Base-by-base conservation (phyloP, 2,113 vertebrate genomes). In the Phyllostomus discolor region DNA sequence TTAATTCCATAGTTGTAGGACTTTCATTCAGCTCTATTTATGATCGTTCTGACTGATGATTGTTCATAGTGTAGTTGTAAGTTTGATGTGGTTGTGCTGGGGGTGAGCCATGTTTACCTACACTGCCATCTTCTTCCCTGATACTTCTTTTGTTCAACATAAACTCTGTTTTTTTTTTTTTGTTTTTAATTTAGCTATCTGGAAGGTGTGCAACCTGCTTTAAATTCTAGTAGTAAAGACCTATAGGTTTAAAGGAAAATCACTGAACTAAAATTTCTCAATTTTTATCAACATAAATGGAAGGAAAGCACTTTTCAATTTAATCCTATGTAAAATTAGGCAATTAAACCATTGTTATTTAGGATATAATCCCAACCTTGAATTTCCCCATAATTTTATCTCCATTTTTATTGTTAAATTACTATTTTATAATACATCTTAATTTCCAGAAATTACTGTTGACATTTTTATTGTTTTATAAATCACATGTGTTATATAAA, bases 141-240 rank as follows among this genome's bases (percentile, higher is more conserved):
- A 62, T 31, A 16, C 17, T 67, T 88, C 95, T 70, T 57, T 88
- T 90, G 62, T 91, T n/a, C n/a, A 84, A 59, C 8, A 50, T 84
- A 83, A 95, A 72, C 50, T 84, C 50, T 81, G 35, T 28, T 83
- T 76, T 41, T 28, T 83, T 76, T 41, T 41, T 78, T 75, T 66
- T 90, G 31, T 69, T 43, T 26, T 82, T 59, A 95, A 92, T 10
- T 69, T 87, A 95, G 72, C 96, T 52, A 67, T 91, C 88, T 95
- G 52, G 69, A 91, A 92, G 24, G 19, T n/a, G 86, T 78, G 26
- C 20, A 48, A 52, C 26, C 19, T 86, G 20, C 19, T 95, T 91
- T 72, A 94, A 94, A 89, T 91, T 94, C 31, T 48, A 73, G 50
- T 31, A 93, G 46, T 64, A 54, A 69, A 88, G 57, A 67, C 11